Conservation (phyloP, 2,888 invertebrate species). For the Julus scandinavius region DNA sequence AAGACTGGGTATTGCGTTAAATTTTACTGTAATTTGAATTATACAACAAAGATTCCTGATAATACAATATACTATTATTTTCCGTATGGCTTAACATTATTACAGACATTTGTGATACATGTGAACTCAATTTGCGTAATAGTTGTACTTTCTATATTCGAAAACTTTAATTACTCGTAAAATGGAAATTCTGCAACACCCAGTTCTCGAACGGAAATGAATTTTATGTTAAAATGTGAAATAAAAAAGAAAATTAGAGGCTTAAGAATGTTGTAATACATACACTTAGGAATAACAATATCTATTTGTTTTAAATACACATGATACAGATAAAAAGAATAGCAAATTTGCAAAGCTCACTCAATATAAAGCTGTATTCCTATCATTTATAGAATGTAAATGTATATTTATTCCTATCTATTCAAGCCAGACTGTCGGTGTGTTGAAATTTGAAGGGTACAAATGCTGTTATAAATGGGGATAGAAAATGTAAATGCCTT, state of each 20-base stretch:
- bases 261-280: background rate
- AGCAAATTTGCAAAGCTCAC: conserved; percentile 33
- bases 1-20: too few relatives aligned
- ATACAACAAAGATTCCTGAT: too few relatives aligned
- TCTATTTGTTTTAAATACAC: background rate
- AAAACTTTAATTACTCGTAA: too few relatives aligned
- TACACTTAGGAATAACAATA: background rate
- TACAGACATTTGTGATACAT: too few relatives aligned
- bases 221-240: background rate
- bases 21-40: too few relatives aligned
- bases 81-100: too few relatives aligned
- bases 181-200: too few relatives aligned
- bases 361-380: background rate
- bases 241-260: background rate
- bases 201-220: background rate
- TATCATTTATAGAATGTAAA: background rate
- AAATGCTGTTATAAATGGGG: background rate
- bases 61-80: too few relatives aligned
- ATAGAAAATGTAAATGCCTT: background rate
- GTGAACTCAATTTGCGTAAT: too few relatives aligned
- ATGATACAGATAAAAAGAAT: background rate
- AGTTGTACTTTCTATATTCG: too few relatives aligned
- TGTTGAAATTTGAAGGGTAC: background rate
- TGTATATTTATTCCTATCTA: background rate
- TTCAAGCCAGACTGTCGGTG: background rate